Percentiles rank a stretch among this genome's conserved stretches.
phyloP scores from a whole-genome alignment of 2,888 invertebrate genomes.

The Amphipoea oculea region DNA sequence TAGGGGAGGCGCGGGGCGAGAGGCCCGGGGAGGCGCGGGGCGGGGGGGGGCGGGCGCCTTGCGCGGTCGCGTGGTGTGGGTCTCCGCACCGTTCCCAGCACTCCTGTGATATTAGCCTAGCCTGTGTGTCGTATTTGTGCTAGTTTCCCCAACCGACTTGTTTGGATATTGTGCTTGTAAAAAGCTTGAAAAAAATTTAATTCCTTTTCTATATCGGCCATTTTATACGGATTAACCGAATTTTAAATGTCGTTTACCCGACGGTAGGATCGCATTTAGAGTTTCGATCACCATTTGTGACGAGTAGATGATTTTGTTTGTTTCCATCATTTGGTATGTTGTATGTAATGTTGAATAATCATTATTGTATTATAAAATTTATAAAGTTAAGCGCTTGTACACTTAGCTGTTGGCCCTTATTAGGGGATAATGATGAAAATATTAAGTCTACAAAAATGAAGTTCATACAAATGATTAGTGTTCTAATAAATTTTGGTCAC shows the following conservation, averaged over 20 bases:
- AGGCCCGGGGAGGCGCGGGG: slow-evolving; percentile 60
- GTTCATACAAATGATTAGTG: slow-evolving; percentile 62
- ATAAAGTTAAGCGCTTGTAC: slow-evolving; percentile 79
- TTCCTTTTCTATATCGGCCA: slow-evolving; percentile 82
- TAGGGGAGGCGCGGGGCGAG: slow-evolving; percentile 75
- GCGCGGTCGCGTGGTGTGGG: slow-evolving; percentile 67
- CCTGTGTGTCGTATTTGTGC: slow-evolving; percentile 90
- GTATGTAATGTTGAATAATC: slow-evolving; percentile 79
- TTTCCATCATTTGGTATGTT: slow-evolving; percentile 78
- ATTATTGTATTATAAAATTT: slow-evolving; percentile 77
- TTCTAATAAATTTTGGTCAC: slow-evolving; percentile 71
- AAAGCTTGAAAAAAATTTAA: slow-evolving; percentile 80
- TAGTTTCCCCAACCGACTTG: slow-evolving; percentile 86
- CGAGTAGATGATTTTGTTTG: slow-evolving; percentile 78
- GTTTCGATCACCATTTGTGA: slow-evolving; percentile 75
- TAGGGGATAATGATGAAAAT: slow-evolving; percentile 69
- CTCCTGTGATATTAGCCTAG: slow-evolving; percentile 91
- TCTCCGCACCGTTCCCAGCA: slow-evolving; percentile 88
- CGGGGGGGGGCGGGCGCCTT: slow-evolving; percentile 56
- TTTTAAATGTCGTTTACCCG: slow-evolving; percentile 82
- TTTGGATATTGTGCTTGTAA: slow-evolving; percentile 87
- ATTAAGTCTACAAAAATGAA: slow-evolving; percentile 65
- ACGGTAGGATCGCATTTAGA: slow-evolving; percentile 82
- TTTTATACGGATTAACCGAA: slow-evolving; percentile 86
- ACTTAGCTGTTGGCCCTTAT: slow-evolving; percentile 75